Base-by-base conservation (phyloP, 1,140 invertebrate species). In the Triops longicaudatus region DNA sequence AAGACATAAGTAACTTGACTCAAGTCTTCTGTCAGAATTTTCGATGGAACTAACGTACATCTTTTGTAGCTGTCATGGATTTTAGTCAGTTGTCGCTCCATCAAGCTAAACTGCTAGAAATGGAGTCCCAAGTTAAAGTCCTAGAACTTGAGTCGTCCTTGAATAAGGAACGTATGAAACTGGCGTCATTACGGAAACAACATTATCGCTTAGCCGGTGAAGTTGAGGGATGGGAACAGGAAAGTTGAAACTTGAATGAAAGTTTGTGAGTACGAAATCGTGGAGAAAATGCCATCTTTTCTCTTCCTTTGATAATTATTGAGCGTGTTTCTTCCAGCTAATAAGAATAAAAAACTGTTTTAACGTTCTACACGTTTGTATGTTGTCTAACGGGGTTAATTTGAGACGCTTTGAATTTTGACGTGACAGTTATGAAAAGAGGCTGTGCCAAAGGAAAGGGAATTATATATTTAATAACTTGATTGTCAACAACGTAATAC, bases 101-200 rank as follows among this genome's bases (percentile, higher is more conserved):
- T 83, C 94, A 98, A 84, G 93, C 97, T 0, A 98, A 99, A 83
- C 90, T 92, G 73, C 85, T 95, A 80, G 97, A 98, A 87, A 98
- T 98, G 93, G 96, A 99, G 84, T 90, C 93, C 74, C 94, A 96
- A 84, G 93, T 96, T 22, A 89, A 91, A 81, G 91, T 98, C 73
- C 86, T 99, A 73, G 95, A 99, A 87, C 86, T 98, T 73, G 97
- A 99, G 83, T 92, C 91, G 79, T 89, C 92, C 79, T 85, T 99
- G 73, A 92, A 95, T 81, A 92, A 91, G 80, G 96, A 98, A 85
- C 88, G 97, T 80, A 86, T 90, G 73, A 87, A 88, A 79, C 86
- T 99, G 75, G 88, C 94, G 14, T 90, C 94, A 76, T 87, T 99
- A 37, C 87, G 98, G 76, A 92, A 93, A 83, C 90, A 94, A 80